Percentiles rank a stretch among this genome's conserved stretches.
Evolutionary conservation across 1,140 invertebrate species (phyloP).

Genomic region (Caenorhabditis brenneri): DNA sequence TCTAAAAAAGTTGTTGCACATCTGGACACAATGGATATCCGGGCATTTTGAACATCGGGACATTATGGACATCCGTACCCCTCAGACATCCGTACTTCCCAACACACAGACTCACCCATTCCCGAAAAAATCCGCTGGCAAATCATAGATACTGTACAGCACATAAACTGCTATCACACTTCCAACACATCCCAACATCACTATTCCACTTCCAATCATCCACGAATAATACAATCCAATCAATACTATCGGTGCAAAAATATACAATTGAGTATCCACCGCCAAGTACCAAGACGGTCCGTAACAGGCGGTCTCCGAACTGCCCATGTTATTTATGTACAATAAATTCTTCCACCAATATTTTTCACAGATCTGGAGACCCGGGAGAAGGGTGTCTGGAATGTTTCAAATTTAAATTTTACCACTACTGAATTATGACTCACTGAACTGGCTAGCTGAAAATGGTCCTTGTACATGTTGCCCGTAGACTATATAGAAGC

Average conservation of each 20-base stretch:
- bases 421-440: neutral
- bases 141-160: neutral
- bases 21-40: too few species aligned
- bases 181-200: neutral
- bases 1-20: too few species aligned
- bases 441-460: neutral
- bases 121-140: constrained; percentile 30
- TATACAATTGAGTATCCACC: neutral
- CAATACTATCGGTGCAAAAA: neutral
- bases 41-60: too few species aligned
- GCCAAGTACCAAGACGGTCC: neutral
- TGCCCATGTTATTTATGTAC: constrained; percentile 72
- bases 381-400: constrained; percentile 50
- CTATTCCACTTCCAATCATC: neutral
- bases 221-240: neutral
- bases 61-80: too few species aligned
- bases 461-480: constrained; percentile 60
- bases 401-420: neutral
- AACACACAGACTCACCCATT: constrained; percentile 7
- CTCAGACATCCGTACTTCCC: too few species aligned
- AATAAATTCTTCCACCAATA: constrained; percentile 73
- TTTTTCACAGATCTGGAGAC: constrained; percentile 64
- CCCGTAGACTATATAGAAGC: constrained; percentile 65
- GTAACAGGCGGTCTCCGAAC: neutral
- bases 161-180: constrained; percentile 7